Conservation (phyloP, 2,888 invertebrate species). For the Brachylomia viminalis region DNA sequence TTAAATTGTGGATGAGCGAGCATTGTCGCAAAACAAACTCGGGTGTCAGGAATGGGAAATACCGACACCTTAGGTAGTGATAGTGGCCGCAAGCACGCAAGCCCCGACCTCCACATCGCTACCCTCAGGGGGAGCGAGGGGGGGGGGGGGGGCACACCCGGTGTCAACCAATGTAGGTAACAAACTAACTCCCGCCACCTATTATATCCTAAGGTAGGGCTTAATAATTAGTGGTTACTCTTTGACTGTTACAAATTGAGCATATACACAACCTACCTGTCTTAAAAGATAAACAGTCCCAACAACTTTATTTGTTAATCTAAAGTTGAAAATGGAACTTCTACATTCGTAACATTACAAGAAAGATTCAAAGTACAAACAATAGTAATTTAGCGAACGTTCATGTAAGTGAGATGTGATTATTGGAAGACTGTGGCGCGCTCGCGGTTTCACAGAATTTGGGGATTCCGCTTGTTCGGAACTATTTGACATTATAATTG, state of each 20-base stretch:
- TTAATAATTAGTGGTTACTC: slow-evolving; percentile 33
- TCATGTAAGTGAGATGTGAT: slow-evolving; percentile 49
- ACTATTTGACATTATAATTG: slow-evolving; percentile 66
- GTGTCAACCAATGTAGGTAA: slow-evolving; percentile 24
- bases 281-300: slow-evolving; percentile 16
- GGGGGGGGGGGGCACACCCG: neutral
- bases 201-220: slow-evolving; percentile 21
- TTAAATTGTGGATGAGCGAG: slow-evolving; percentile 54
- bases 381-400: slow-evolving; percentile 43
- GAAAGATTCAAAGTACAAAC: slow-evolving; percentile 42
- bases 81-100: slow-evolving; percentile 69
- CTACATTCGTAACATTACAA: neutral
- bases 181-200: slow-evolving; percentile 22
- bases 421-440: slow-evolving; percentile 18
- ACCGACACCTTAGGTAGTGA: slow-evolving; percentile 63
- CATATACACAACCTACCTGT: neutral
- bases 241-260: slow-evolving; percentile 23
- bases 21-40: slow-evolving; percentile 63
- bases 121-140: neutral
- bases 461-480: slow-evolving; percentile 38
- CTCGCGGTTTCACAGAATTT: slow-evolving; percentile 26
- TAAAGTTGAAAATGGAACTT: slow-evolving; percentile 29
- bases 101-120: slow-evolving; percentile 37
- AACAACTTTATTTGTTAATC: slow-evolving; percentile 34
- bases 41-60: slow-evolving; percentile 67